These are phyloP conservation scores for Pegoplata infirma DNA, from an alignment of 2,888 invertebrate species.

Conservation along the genomic window DNA sequence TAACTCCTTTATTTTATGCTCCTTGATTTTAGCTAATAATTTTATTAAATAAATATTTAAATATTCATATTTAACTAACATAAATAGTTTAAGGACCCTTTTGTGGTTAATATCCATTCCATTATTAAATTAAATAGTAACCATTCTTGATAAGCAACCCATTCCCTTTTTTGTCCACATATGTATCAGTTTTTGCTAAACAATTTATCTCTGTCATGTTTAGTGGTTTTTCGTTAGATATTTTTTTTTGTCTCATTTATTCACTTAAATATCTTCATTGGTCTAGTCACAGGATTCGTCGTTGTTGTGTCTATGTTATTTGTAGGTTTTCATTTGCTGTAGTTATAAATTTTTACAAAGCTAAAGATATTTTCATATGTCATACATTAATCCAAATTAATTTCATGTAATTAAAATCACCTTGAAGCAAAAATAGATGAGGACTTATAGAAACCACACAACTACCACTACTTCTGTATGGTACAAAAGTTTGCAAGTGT, in stretches of 20 bases:
- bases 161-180: not conserved
- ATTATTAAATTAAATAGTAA: no score
- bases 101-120: no score
- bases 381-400: slow-evolving; percentile 77
- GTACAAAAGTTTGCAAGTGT: not conserved
- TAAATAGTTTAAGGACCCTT: no score
- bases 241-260: slow-evolving; percentile 15
- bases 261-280: slow-evolving; percentile 5
- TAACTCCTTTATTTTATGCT: no score
- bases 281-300: no score
- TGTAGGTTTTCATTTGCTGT: not conserved
- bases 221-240: no score
- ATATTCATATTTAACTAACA: no score
- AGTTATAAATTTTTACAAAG: slow-evolving; percentile 51
- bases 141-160: no score
- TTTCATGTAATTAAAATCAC: slow-evolving; percentile 76
- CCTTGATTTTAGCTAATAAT: no score
- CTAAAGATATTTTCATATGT: slow-evolving; percentile 67
- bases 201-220: slow-evolving; percentile 52
- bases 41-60: no score
- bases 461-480: no score
- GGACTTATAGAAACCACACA: slow-evolving; percentile 7
- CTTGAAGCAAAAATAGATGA: slow-evolving; percentile 67
- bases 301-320: not conserved
- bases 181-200: not conserved